A percentile compares a stretch with the other conserved stretches of the same genome.
phyloP scores from a whole-genome alignment of 2,888 invertebrate genomes.

The Oscheius sp. region DNA sequence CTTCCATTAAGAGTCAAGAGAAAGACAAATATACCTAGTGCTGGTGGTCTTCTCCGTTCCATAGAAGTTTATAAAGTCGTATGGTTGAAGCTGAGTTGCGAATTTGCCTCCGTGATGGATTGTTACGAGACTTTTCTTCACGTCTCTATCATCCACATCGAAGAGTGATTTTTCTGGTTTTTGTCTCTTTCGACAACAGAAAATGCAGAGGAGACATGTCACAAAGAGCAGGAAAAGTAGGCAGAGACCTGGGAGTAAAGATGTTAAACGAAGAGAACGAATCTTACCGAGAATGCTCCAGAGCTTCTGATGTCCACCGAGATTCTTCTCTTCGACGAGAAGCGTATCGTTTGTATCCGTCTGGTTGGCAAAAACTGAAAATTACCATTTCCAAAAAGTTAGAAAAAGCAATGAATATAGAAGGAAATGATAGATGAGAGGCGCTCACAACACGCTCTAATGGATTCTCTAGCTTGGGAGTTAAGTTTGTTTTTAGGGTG shows the following conservation, averaged over 20 bases:
- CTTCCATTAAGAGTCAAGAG: not conserved
- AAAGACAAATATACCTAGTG: constrained; percentile 22
- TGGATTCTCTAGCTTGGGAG: not conserved
- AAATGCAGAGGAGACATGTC: not conserved
- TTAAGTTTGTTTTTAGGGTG: constrained; percentile 1
- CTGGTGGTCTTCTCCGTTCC: constrained; percentile 33
- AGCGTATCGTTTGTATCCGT: not conserved
- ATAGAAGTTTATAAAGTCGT: constrained; percentile 13
- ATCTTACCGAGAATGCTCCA: constrained; percentile 13
- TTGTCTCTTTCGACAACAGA: constrained; percentile 12
- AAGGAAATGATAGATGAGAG: constrained; percentile 15
- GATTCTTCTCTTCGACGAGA: not conserved
- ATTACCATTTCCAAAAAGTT: not conserved
- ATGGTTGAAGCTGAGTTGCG: constrained; percentile 40
- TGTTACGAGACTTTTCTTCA: constrained; percentile 36
- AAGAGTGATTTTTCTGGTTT: constrained; percentile 1
- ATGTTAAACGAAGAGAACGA: no score
- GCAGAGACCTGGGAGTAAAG: constrained; percentile 4
- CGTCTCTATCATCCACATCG: not conserved
- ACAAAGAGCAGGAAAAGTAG: constrained; percentile 15
- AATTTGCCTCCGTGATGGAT: constrained; percentile 51
- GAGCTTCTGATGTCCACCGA: not conserved
- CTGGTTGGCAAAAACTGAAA: constrained; percentile 26
- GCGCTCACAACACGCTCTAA: constrained; percentile 21
- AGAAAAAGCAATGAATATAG: not conserved